These are phyloP conservation scores for Liposcelis brunnea DNA, from an alignment of 2,888 invertebrate genomes.

Conservation along the genomic window DNA sequence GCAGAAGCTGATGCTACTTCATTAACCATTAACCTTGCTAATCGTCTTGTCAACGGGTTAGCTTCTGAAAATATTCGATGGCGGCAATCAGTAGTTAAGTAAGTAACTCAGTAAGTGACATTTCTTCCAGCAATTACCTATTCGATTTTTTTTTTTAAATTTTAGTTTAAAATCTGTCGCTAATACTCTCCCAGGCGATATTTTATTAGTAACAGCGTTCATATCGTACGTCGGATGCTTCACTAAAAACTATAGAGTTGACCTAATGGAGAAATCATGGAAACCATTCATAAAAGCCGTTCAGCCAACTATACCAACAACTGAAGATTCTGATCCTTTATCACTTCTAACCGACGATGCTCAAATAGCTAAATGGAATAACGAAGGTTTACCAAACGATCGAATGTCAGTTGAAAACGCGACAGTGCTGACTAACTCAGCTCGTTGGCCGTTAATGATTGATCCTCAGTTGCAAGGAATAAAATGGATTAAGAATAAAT, in stretches of 20 bases:
- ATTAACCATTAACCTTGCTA: slow-evolving; percentile 76
- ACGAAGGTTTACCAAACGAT: slow-evolving; percentile 80
- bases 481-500: slow-evolving; percentile 89
- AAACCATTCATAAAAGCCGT: slow-evolving; percentile 55
- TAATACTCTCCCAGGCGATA: slow-evolving; percentile 72
- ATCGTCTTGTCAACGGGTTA: slow-evolving; percentile 78
- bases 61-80: slow-evolving; percentile 82
- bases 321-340: slow-evolving; percentile 63
- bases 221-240: slow-evolving; percentile 92
- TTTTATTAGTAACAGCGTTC: slow-evolving; percentile 76
- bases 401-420: slow-evolving; percentile 92
- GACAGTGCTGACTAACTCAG: slow-evolving; percentile 72
- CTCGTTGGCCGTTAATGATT: slow-evolving; percentile 88
- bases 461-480: slow-evolving; percentile 80
- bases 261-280: slow-evolving; percentile 65
- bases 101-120: slow-evolving; percentile 11
- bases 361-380: slow-evolving; percentile 84
- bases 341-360: slow-evolving; percentile 83
- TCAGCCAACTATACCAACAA: slow-evolving; percentile 59
- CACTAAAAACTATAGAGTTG: slow-evolving; percentile 61
- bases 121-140: slow-evolving; percentile 1
- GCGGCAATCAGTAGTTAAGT: slow-evolving; percentile 46
- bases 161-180: slow-evolving; percentile 50
- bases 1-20: slow-evolving; percentile 83
- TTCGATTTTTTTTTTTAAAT: slow-evolving; percentile 17